A percentile compares a stretch with the other conserved stretches of the same genome.
Evolutionary conservation across 2,888 invertebrate genomes (phyloP).

Genomic region (Caenorhabditis sp.): DNA sequence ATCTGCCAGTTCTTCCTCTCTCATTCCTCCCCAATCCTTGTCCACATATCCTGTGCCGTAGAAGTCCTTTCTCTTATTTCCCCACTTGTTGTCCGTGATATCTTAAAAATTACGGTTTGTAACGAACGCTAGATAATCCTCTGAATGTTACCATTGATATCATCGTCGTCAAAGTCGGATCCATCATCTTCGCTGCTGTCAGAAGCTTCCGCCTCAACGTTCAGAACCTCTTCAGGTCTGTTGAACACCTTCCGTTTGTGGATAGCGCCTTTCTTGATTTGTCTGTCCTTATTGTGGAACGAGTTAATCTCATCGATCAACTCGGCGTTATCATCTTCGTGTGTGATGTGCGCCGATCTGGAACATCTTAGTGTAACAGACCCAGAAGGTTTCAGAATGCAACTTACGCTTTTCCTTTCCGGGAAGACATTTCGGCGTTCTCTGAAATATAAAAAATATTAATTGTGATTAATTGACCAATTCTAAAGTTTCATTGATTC

Average conservation of each 20-base stretch:
- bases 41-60: slow-evolving; percentile 79
- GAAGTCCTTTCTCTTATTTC: slow-evolving; percentile 79
- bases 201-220: slow-evolving; percentile 69
- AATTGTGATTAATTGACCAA: not conserved
- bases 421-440: slow-evolving; percentile 12
- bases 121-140: not conserved
- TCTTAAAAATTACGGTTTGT: slow-evolving; percentile 13
- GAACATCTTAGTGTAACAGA: no score
- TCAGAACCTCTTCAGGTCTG: slow-evolving; percentile 66
- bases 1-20: slow-evolving; percentile 67
- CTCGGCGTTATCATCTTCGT: slow-evolving; percentile 69
- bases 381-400: not conserved
- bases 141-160: slow-evolving; percentile 28
- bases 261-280: slow-evolving; percentile 32
- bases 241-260: slow-evolving; percentile 26
- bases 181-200: slow-evolving; percentile 63
- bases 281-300: slow-evolving; percentile 66
- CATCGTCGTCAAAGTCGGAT: slow-evolving; percentile 64
- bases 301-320: slow-evolving; percentile 73
- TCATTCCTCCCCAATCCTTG: slow-evolving; percentile 72
- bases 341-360: slow-evolving; percentile 58
- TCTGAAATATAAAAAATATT: slow-evolving; percentile 2
- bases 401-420: slow-evolving; percentile 49
- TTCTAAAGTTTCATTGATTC: not conserved
- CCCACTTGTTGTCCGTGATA: slow-evolving; percentile 80